A percentile compares a stretch with the other conserved stretches of the same genome.
Evolutionary conservation across 1,140 invertebrate genomes (phyloP).

Genomic region (Calycopis cecrops): DNA sequence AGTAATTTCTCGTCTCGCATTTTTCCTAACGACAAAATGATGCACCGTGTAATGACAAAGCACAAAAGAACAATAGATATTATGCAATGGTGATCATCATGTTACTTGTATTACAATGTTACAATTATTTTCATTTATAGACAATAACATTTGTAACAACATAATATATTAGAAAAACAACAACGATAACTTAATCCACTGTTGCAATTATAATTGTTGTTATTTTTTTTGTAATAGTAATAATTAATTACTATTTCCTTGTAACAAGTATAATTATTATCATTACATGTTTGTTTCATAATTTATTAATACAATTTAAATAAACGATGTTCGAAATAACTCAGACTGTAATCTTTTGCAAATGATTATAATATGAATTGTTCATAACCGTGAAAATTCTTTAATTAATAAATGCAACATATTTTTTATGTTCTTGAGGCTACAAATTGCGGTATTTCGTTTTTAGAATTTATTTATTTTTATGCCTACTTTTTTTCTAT

Average conservation of each 20-base stretch:
- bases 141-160: slow-evolving; percentile 7
- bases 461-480: too few species aligned
- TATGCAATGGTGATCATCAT: slow-evolving; percentile 25
- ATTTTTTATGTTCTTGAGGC: too few species aligned
- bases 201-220: too few species aligned
- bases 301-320: slow-evolving; percentile 2
- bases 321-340: background rate
- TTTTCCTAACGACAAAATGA: slow-evolving; percentile 37
- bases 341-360: background rate
- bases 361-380: background rate
- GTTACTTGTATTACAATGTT: slow-evolving; percentile 8
- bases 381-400: slow-evolving; percentile 4
- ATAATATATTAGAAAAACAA: background rate
- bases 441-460: too few species aligned
- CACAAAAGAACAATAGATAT: slow-evolving; percentile 31
- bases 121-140: slow-evolving; percentile 4
- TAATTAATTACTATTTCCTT: too few species aligned
- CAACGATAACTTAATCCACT: background rate
- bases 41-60: slow-evolving; percentile 31
- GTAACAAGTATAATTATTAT: too few species aligned
- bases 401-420: background rate
- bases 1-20: slow-evolving; percentile 26
- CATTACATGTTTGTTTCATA: too few species aligned
- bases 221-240: too few species aligned
- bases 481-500: too few species aligned